Conservation (phyloP, 2,888 invertebrate species). For the Himalopsyche tibetana region DNA sequence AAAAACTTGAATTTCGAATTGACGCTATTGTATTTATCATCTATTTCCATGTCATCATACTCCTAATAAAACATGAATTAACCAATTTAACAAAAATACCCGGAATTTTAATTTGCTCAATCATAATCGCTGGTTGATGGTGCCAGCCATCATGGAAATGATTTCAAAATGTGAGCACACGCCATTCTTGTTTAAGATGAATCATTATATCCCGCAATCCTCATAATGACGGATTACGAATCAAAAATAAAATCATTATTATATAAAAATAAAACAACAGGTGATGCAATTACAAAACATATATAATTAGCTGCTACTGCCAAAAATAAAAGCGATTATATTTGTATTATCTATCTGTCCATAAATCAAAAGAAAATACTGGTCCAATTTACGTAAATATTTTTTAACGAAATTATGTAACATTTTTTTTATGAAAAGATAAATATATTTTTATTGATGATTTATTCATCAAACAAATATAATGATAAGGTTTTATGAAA, state of each 20-base stretch:
- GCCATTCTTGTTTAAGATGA: slow-evolving; percentile 29
- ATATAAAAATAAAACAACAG: neutral
- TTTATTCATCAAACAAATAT: too few species aligned
- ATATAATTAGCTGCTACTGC: too few species aligned
- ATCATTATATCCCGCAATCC: neutral
- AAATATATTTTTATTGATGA: too few species aligned
- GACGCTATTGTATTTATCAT: slow-evolving; percentile 1
- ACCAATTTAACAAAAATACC: slow-evolving; percentile 7
- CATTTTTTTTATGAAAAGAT: too few species aligned
- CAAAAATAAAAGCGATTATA: too few species aligned
- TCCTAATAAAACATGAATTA: slow-evolving; percentile 24
- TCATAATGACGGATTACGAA: neutral
- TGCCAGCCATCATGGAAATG: neutral
- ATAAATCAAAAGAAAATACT: too few species aligned
- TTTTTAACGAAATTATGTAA: too few species aligned
- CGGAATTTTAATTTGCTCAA: slow-evolving; percentile 29
- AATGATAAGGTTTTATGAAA: too few species aligned
- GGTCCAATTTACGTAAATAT: too few species aligned
- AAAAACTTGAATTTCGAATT: slow-evolving; percentile 20
- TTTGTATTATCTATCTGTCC: too few species aligned
- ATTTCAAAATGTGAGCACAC: slow-evolving; percentile 28
- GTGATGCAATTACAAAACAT: neutral
- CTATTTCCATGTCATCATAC: slow-evolving; percentile 17
- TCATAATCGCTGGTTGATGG: neutral
- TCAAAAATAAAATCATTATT: slow-evolving; percentile 5